Conservation (phyloP, 2,888 invertebrate genomes). For the Graphium colonna region DNA sequence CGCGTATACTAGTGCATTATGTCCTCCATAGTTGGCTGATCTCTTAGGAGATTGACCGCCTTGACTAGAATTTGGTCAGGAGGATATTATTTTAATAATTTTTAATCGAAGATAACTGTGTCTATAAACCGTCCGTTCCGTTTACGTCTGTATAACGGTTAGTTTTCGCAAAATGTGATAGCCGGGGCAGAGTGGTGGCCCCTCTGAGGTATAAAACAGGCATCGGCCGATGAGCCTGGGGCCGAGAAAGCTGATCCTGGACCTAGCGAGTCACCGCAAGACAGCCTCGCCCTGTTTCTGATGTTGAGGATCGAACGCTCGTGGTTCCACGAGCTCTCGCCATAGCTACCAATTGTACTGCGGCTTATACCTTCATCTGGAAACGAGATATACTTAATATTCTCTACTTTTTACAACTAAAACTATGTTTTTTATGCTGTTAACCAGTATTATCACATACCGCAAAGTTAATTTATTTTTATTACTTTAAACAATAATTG, state of each 20-base stretch:
- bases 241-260: slow-evolving; percentile 67
- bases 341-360: slow-evolving; percentile 36
- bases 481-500: too few relatives aligned
- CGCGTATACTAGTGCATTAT: too few relatives aligned
- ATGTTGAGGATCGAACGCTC: slow-evolving; percentile 57
- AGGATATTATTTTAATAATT: neutral
- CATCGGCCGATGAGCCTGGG: slow-evolving; percentile 67
- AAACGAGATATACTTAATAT: too few relatives aligned
- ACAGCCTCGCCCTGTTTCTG: slow-evolving; percentile 61
- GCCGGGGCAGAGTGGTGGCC: slow-evolving; percentile 81
- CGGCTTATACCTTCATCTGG: slow-evolving; percentile 51
- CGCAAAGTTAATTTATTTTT: too few relatives aligned
- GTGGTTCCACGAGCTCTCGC: slow-evolving; percentile 49
- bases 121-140: neutral
- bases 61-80: neutral
- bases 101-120: neutral
- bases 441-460: too few relatives aligned
- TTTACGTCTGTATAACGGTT: slow-evolving; percentile 51
- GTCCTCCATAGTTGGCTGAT: neutral
- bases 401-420: too few relatives aligned
- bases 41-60: neutral
- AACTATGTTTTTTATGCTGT: too few relatives aligned
- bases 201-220: slow-evolving; percentile 63
- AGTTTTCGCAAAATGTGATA: slow-evolving; percentile 81
- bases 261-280: slow-evolving; percentile 62